These are phyloP conservation scores for Acropternis orthonyx DNA, from an alignment of 2,797 vertebrate genomes.

Conservation along the genomic window DNA sequence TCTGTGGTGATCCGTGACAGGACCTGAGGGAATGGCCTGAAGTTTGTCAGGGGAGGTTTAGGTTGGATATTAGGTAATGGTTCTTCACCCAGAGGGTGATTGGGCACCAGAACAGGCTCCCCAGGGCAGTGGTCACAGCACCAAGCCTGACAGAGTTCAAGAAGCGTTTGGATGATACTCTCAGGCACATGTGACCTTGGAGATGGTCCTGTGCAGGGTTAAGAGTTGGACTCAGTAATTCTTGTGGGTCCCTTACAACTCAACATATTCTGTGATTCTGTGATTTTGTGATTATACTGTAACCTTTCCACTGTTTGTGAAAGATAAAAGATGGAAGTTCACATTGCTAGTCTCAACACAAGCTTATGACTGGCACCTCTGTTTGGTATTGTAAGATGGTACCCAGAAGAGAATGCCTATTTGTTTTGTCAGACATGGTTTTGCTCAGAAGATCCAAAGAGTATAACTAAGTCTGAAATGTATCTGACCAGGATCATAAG, in stretches of 20 bases:
- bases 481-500: neutral
- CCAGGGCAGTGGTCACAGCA: neutral
- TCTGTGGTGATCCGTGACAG: neutral
- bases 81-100: neutral
- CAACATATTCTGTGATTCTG: neutral
- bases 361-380: neutral
- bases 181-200: neutral
- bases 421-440: neutral
- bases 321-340: neutral
- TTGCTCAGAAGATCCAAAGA: neutral
- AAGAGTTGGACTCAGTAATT: neutral
- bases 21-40: neutral
- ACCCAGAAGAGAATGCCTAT: fast-evolving
- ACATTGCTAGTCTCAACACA: neutral
- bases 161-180: neutral
- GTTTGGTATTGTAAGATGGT: neutral
- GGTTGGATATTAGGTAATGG: neutral
- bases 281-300: neutral
- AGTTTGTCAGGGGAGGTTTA: neutral
- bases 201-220: neutral
- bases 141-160: neutral
- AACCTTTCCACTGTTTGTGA: neutral
- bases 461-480: neutral
- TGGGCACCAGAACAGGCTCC: neutral
- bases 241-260: neutral